Conservation (phyloP, 2,113 vertebrate species). For the Patagioenas fasciata region DNA sequence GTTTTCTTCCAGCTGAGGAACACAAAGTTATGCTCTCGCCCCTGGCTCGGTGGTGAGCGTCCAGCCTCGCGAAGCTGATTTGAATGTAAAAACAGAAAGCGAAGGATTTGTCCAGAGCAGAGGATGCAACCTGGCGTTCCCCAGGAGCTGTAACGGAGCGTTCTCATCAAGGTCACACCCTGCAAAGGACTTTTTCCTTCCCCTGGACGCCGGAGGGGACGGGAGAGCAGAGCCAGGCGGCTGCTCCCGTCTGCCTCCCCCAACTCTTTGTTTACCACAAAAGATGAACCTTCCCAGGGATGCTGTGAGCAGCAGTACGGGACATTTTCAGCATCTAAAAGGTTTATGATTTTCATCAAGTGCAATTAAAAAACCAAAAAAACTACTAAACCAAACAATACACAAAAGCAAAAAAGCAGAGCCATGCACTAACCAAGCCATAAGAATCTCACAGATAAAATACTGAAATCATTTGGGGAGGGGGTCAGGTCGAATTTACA, state of each 20-base stretch:
- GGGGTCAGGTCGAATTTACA: not conserved
- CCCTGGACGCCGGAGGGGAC: not conserved
- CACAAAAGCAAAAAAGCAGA: not conserved
- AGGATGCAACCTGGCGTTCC: not conserved
- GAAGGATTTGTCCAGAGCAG: not conserved
- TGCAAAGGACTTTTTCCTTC: not conserved
- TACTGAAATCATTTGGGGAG: not conserved
- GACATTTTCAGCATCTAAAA: not conserved
- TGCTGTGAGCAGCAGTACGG: not conserved
- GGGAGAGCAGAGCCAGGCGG: not conserved
- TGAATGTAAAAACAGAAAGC: not conserved
- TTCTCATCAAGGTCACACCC: not conserved
- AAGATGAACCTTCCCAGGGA: not conserved
- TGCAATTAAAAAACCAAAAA: not conserved
- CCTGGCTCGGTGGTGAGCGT: not conserved
- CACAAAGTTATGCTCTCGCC: not conserved
- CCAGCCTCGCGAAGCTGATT: not conserved
- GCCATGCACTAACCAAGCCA: not conserved
- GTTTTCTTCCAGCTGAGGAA: slow-evolving; percentile 7
- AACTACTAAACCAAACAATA: too few species aligned
- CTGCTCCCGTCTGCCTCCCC: not conserved
- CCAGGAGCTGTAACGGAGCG: fast-evolving
- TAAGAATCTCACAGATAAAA: not conserved
- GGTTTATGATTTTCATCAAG: not conserved
- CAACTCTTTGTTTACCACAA: slow-evolving; percentile 9